Evolutionary conservation across 1,140 invertebrate genomes (phyloP).

Genomic region (Oscheius sp.): DNA sequence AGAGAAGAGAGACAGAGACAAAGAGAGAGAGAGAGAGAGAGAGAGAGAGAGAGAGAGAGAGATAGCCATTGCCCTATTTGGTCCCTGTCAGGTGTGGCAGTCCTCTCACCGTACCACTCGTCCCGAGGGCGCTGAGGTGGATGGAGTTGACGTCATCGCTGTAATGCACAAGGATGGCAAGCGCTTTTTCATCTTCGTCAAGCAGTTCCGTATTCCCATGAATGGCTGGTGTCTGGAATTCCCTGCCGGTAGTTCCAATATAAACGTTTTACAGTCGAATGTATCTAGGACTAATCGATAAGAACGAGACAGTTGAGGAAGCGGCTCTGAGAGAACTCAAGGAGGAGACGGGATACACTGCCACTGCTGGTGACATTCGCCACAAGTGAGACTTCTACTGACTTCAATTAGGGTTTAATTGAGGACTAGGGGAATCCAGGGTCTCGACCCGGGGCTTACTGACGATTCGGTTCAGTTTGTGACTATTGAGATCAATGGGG

Average conservation of each 20-base stretch:
- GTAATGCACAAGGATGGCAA: constrained; percentile 33
- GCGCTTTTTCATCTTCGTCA: constrained; percentile 40
- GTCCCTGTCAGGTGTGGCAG: constrained; percentile 38
- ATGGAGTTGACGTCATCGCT: constrained; percentile 43
- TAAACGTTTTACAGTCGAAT: background rate
- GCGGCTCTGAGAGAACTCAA: constrained; percentile 41
- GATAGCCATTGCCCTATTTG: too few relatives aligned
- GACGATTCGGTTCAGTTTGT: constrained; percentile 42
- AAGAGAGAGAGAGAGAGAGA: background rate
- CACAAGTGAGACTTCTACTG: constrained; percentile 3
- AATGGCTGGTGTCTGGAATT: constrained; percentile 39
- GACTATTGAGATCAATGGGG: constrained; percentile 43
- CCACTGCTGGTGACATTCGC: background rate
- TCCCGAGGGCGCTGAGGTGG: constrained; percentile 7
- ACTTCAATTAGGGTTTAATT: background rate
- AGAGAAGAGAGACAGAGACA: too few relatives aligned
- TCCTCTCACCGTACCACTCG: constrained; percentile 26
- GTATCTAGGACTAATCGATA: constrained; percentile 40
- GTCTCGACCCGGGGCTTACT: constrained; percentile 41
- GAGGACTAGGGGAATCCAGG: constrained; percentile 27
- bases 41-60: background rate
- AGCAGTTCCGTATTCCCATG: constrained; percentile 46
- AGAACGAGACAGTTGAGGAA: constrained; percentile 33
- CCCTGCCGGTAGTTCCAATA: constrained; percentile 33
- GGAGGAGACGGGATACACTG: constrained; percentile 45